phyloP scores from a whole-genome alignment of 2,888 invertebrate species.

The Drosophila melanosoma region DNA sequence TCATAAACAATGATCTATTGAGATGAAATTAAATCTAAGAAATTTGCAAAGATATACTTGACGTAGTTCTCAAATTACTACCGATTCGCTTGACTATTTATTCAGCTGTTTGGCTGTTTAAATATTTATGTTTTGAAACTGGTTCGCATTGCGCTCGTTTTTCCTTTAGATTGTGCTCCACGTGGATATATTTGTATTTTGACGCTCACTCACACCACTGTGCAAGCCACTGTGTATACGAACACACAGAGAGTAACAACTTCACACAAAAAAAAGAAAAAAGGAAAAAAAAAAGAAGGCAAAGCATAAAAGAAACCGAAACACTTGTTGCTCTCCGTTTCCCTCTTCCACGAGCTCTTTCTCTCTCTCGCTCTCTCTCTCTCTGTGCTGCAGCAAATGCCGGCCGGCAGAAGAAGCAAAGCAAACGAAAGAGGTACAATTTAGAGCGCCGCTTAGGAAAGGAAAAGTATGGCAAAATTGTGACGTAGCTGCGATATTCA shows the following conservation, averaged over 20 bases:
- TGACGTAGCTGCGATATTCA: constrained; percentile 14
- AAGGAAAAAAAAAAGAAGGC: constrained; percentile 4
- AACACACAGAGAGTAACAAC: constrained; percentile 32
- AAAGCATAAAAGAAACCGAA: constrained; percentile 43
- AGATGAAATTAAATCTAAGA: not conserved
- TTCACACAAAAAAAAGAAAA: constrained; percentile 20
- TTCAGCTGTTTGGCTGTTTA: constrained; percentile 2
- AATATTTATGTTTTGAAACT: constrained; percentile 32
- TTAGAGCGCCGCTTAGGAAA: constrained; percentile 37
- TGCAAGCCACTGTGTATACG: not conserved
- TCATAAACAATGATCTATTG: too few species aligned
- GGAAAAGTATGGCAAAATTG: constrained; percentile 40
- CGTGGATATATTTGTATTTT: constrained; percentile 13
- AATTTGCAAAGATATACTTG: not conserved
- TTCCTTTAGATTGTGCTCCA: constrained; percentile 2
- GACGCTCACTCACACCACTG: constrained; percentile 17
- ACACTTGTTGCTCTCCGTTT: constrained; percentile 53
- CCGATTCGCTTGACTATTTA: constrained; percentile 2
- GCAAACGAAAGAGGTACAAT: constrained; percentile 24
- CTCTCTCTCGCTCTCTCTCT: constrained; percentile 22
- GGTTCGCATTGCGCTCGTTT: constrained; percentile 12
- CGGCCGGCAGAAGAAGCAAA: constrained; percentile 69
- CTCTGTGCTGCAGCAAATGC: constrained; percentile 35
- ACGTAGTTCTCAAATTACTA: not conserved
- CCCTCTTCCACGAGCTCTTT: too few species aligned